Conservation (phyloP, 2,797 vertebrate genomes). For the Sebastes goodei region DNA sequence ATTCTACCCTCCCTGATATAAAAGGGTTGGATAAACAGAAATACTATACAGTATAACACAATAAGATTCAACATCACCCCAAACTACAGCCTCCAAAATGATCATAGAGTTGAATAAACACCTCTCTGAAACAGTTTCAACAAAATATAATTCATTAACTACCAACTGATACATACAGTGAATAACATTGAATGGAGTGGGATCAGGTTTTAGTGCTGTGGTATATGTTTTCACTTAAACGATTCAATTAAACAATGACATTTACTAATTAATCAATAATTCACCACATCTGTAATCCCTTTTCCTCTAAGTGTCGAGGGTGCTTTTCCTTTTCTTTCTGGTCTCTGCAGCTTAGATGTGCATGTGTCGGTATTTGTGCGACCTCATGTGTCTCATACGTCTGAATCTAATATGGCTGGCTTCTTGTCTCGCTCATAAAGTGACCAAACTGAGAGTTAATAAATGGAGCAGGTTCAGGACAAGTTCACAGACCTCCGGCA, state of each 20-base stretch:
- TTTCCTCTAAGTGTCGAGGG: neutral
- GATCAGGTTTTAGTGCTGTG: neutral
- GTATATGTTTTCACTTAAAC: neutral
- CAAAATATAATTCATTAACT: neutral
- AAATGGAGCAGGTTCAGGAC: conserved; percentile 41
- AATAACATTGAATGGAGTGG: no score
- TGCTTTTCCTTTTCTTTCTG: neutral
- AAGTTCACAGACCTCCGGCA: conserved; percentile 35
- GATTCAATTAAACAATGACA: neutral
- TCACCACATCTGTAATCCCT: neutral
- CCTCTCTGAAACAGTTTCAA: neutral
- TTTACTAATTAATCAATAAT: neutral
- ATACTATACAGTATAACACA: no score
- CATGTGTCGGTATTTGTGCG: neutral
- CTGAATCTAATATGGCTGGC: neutral
- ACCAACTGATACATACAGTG: neutral
- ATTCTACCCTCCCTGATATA: neutral
- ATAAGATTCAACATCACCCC: no score
- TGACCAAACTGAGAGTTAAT: conserved; percentile 25
- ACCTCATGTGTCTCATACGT: neutral
- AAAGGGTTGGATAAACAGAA: neutral
- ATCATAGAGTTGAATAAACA: no score
- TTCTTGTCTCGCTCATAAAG: conserved; percentile 11
- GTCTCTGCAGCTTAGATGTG: neutral
- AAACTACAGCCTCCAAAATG: no score